These are phyloP conservation scores for Semibalanus balanoides DNA, from an alignment of 1,140 invertebrate species.

Conservation along the genomic window DNA sequence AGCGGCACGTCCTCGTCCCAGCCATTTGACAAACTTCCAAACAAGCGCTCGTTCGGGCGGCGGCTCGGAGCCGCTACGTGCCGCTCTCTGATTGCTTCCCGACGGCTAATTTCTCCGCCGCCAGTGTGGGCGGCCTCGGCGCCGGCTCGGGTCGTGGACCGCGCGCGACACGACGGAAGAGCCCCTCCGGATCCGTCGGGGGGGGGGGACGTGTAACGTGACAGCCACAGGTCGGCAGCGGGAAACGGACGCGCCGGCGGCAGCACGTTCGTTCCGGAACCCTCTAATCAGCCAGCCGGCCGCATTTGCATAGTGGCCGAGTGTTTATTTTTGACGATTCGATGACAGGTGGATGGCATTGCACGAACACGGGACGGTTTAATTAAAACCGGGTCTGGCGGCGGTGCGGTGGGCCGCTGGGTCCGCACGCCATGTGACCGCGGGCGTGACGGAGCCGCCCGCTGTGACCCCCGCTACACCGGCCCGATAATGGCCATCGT, in stretches of 20 bases:
- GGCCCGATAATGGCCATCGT: too few species aligned
- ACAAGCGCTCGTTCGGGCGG: background rate
- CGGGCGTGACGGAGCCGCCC: too few species aligned
- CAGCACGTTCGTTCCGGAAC: too few species aligned
- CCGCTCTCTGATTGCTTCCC: background rate
- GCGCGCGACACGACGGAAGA: background rate
- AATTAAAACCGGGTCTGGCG: background rate
- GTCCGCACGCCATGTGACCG: background rate
- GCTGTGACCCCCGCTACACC: too few species aligned
- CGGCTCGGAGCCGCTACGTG: background rate
- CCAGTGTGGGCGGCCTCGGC: too few species aligned
- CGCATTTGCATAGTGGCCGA: slow-evolving; percentile 1
- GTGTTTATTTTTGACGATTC: slow-evolving; percentile 2
- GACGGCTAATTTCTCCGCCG: background rate
- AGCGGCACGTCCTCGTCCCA: background rate
- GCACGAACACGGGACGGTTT: background rate
- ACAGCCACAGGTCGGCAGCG: too few species aligned
- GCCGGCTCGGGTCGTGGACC: background rate
- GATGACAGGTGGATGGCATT: background rate
- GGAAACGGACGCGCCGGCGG: too few species aligned
- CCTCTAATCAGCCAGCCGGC: background rate
- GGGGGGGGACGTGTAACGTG: too few species aligned
- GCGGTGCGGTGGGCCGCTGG: too few species aligned
- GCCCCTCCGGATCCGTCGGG: too few species aligned
- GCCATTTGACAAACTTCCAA: background rate